These are phyloP conservation scores for Lonchura striata DNA, from an alignment of 2,113 vertebrate species.

Conservation along the genomic window DNA sequence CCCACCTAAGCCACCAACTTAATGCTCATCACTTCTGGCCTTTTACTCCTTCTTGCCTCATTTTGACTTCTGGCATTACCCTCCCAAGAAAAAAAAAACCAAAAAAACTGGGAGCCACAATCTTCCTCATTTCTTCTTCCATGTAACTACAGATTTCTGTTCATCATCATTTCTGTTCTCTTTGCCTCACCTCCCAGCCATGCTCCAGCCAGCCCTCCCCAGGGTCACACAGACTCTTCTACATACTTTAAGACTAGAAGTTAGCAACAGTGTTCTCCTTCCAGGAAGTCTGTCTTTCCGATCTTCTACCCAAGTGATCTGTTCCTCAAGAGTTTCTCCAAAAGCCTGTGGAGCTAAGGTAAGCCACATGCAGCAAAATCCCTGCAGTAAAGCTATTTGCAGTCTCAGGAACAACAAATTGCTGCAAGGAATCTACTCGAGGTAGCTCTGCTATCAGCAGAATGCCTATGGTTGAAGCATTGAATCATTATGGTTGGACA, in stretches of 20 bases:
- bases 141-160: not conserved
- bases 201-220: not conserved
- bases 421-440: not conserved
- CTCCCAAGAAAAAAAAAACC: too few species aligned
- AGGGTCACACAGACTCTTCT: not conserved
- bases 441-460: not conserved
- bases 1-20: not conserved
- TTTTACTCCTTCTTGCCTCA: not conserved
- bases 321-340: not conserved
- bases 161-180: not conserved
- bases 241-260: not conserved
- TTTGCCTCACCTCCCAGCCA: not conserved
- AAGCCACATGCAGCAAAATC: not conserved
- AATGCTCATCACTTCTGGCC: not conserved
- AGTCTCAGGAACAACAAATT: not conserved
- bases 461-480: fast-evolving
- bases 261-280: not conserved
- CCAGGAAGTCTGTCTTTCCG: not conserved
- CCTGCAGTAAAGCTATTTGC: not conserved
- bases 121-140: not conserved
- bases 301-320: not conserved
- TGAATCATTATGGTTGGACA: not conserved
- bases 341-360: not conserved
- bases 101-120: not conserved
- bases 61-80: not conserved